phyloP scores from a whole-genome alignment of 2,888 invertebrate genomes.

The Euphydryas editha region DNA sequence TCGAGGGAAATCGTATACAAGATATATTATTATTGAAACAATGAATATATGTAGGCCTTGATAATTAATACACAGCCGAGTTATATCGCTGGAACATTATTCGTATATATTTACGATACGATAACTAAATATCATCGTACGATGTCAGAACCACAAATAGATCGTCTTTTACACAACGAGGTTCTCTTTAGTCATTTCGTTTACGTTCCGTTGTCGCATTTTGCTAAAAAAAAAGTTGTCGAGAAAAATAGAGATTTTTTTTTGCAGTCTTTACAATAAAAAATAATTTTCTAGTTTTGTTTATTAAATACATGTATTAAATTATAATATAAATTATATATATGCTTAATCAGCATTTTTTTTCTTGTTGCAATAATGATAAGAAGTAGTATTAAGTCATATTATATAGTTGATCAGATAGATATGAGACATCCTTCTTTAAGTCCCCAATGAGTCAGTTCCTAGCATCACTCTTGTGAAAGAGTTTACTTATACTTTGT shows the following conservation, averaged over 20 bases:
- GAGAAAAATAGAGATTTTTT: neutral
- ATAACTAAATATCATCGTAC: slow-evolving; percentile 37
- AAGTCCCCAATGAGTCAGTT: slow-evolving; percentile 24
- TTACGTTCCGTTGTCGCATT: slow-evolving; percentile 20
- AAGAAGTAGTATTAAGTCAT: slow-evolving; percentile 22
- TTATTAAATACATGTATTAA: neutral
- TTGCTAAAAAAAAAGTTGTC: slow-evolving; percentile 11
- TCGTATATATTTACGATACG: slow-evolving; percentile 25
- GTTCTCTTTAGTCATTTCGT: slow-evolving; percentile 28
- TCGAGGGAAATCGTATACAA: slow-evolving; percentile 1
- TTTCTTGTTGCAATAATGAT: neutral
- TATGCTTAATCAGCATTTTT: slow-evolving; percentile 5
- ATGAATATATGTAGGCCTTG: slow-evolving; percentile 13
- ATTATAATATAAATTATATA: neutral
- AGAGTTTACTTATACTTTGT: neutral
- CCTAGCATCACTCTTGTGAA: slow-evolving; percentile 2
- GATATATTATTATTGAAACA: slow-evolving; percentile 5
- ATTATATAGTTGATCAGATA: slow-evolving; percentile 10
- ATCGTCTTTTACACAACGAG: slow-evolving; percentile 32
- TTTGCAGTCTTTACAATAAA: neutral
- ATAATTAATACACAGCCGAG: slow-evolving; percentile 17
- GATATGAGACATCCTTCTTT: slow-evolving; percentile 20
- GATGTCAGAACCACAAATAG: slow-evolving; percentile 46
- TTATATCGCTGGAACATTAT: slow-evolving; percentile 20
- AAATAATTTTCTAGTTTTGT: neutral